A percentile compares a stretch with the other conserved stretches of the same genome.
These are phyloP conservation scores for Halcyon senegalensis DNA, from an alignment of 2,113 vertebrate species.

Conservation along the genomic window DNA sequence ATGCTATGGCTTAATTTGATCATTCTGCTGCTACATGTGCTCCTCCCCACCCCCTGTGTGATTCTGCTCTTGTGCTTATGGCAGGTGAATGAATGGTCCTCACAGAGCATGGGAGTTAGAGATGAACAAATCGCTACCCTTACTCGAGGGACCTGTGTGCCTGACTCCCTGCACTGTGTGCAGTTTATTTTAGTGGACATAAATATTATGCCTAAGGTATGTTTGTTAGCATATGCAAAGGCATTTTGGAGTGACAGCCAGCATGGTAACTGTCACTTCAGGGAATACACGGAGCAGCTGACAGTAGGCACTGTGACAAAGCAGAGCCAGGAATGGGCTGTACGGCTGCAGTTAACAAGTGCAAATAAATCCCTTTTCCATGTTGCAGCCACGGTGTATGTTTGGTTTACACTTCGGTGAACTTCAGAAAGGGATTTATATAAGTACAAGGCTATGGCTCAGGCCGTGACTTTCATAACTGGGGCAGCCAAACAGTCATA, in stretches of 20 bases:
- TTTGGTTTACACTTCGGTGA: not conserved
- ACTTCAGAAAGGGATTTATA: constrained; percentile 4
- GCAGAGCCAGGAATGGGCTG: not conserved
- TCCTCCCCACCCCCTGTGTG: not conserved
- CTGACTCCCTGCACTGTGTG: not conserved
- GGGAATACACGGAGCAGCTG: not conserved
- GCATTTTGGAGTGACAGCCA: not conserved
- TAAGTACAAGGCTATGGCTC: not conserved
- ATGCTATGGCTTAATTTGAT: not conserved
- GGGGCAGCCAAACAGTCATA: not conserved
- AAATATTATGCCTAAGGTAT: not conserved
- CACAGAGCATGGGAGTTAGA: not conserved
- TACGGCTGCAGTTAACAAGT: not conserved
- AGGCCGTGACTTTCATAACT: not conserved
- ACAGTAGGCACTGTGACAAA: not conserved
- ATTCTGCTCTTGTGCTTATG: not conserved
- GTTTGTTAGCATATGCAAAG: not conserved
- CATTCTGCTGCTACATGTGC: not conserved
- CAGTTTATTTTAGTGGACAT: constrained; percentile 21
- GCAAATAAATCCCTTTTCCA: constrained; percentile 39
- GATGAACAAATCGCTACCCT: not conserved
- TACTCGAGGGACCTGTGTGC: not conserved
- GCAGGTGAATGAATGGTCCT: not conserved
- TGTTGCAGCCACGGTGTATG: not conserved
- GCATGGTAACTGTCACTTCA: not conserved